phyloP scores from a whole-genome alignment of 1,140 invertebrate species.

The Palaemon carinicauda region DNA sequence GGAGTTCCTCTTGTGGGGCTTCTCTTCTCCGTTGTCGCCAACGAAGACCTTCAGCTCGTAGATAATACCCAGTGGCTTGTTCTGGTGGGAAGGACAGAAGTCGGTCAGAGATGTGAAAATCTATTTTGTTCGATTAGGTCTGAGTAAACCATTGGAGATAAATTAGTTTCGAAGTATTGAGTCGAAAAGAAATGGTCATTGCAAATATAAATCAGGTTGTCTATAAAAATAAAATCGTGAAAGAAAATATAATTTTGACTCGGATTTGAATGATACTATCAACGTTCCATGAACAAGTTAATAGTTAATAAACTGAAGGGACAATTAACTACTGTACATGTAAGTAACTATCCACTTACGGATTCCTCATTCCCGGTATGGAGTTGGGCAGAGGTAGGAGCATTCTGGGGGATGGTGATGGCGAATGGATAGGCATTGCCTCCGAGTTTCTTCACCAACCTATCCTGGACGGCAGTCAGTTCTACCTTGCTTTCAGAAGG shows the following conservation, averaged over 20 bases:
- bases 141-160: no score
- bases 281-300: no score
- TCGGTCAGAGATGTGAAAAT: neutral
- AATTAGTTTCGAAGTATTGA: no score
- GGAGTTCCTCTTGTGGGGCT: constrained; percentile 85
- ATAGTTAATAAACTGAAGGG: no score
- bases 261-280: no score
- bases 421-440: constrained; percentile 61
- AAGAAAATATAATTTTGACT: no score
- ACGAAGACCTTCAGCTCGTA: constrained; percentile 87
- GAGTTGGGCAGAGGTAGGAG: constrained; percentile 86
- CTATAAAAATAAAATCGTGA: no score
- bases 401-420: constrained; percentile 57
- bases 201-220: no score
- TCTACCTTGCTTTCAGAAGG: neutral
- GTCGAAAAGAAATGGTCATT: no score
- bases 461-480: constrained; percentile 59
- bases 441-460: constrained; percentile 54
- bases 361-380: constrained; percentile 74
- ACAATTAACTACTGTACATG: no score
- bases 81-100: constrained; percentile 67
- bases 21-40: constrained; percentile 82
- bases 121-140: no score
- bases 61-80: constrained; percentile 89
- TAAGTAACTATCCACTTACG: neutral